Evolutionary conservation across 2,888 invertebrate genomes (phyloP), one percentile per base, ranked within the genome.

Genomic region (Melieria crassipennis): DNA sequence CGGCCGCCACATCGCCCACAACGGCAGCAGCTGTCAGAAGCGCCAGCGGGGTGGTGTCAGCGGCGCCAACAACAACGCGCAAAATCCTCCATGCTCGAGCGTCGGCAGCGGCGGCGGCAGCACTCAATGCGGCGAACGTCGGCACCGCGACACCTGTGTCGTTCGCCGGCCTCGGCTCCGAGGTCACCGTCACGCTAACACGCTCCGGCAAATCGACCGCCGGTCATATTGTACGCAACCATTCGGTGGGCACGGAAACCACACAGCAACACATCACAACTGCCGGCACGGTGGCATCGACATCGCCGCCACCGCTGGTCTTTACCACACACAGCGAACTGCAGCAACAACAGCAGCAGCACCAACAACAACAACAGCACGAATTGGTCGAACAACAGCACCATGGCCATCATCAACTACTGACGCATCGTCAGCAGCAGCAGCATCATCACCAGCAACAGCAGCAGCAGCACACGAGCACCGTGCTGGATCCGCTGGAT

Each of bases 221-320:
- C 79, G 84, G 84, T 84, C 84, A 84, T 84, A 84, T 84, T 82
- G 83, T 84, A 78, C 78, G 83, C 70, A 82, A 83, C 76, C 82
- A 81, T 65, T 67, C 67, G 56, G 68, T 55, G 52, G 70, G 73
- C 64, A 67, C 67, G 73, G 73, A 71, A 68, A 48, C 72, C 42
- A 75, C 78, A 45, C 56, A 60, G 63, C 74, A 76, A 67, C 75
- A 62, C 71, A 30, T 30, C 30, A 64, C 73, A 72, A 57, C 75
- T 74, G 73, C 81, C 75, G 73, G 79, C 75, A 79, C 69, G 56
- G 71, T 73, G 45, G 72, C 82, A n/a, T 77, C 83, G 45, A 80
- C 80, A 63, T 82, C 83, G 64, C 84, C 83, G 16, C 84, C 84
- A 7, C 84, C 84, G 7, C 68, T 84, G 56, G 83, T 83, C 1